Evolutionary conservation across 2,888 invertebrate species (phyloP), one percentile per base, ranked within the genome.

Genomic region (Argyresthia albistria): DNA sequence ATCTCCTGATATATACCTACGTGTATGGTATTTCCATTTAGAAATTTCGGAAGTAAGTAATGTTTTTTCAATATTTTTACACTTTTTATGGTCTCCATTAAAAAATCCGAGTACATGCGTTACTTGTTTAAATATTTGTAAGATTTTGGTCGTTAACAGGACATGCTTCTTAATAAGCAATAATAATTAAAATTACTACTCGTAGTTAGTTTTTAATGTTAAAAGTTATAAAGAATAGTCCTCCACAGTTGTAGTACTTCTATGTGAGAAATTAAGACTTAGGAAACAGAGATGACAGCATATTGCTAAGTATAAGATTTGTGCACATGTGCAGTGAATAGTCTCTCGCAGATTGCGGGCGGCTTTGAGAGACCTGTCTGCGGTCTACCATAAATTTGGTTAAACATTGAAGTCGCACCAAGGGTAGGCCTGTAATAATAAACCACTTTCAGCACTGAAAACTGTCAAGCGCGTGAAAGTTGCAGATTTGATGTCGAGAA

Each of bases 111-210:
- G 67, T 71, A 70, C 68, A 64, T 67, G 69, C 67, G 62, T 66
- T 66, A 67, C 70, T 67, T 68, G 70, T 70, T 65, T 76, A 68
- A 25, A 69, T 63, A 60, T 71, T 70, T 64, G 53, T 74, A 73
- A 74, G 69, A 65, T 70, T 65, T 62, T 67, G 72, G 67, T 69
- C 69, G 68, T 65, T 64, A 69, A 62, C 61, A 63, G 63, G 67
- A 48, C 36, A 68, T 53, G 70, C 70, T 73, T 79, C 65, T 59
- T 25, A 60, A 60, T 68, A 67, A 77, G 72, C 70, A 75, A 73
- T 69, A 71, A 69, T 70, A 71, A 46, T 9, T 42, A 42, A 11
- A 54, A 63, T 64, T 54, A 67, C 63, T 70, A 65, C 68, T 66
- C 64, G 61, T 73, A 71, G 66, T 60, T 73, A 72, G 69, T 70